Base-by-base conservation (phyloP, 2,888 invertebrate species). In the Allophyes oxyacanthae region DNA sequence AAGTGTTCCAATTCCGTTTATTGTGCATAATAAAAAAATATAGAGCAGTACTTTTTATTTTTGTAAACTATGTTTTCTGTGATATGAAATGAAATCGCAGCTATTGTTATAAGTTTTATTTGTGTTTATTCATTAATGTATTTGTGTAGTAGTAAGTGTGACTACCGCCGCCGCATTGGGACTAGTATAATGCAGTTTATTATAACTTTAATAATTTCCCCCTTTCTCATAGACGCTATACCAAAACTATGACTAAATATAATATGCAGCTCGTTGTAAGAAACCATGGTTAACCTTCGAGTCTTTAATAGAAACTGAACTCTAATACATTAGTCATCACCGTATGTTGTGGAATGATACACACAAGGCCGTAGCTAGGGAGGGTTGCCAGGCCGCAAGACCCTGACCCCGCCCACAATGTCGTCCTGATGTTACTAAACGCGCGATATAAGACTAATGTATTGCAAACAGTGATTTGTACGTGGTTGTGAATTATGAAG, bases 21-120 rank as follows among this genome's bases (percentile, higher is more conserved):
- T 61, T 64, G 63, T 71, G 68, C 63, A 67, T 57, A 70, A 59
- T 64, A 59, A 52, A 38, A 54, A 56, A 59, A 64, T 63, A 51
- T 63, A 68, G 50, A 65, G 43, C 57, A 65, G 58, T 58, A 65
- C 60, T 60, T 65, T 8, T 78, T 78, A 75, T 81, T 85, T 83
- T 79, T 82, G 72, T 82, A 78, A 73, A 77, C 69, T 77, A 78
- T 74, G 64, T 79, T 82, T 84, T 86, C 88, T 88, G 87, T 89
- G 88, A 88, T 88, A 87, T 75, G 55, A 63, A 77, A 78, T 45
- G 50, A 77, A 77, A 81, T 85, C 80, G 81, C 87, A 86, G 85
- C 67, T 76, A 69, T 77, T 78, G 61, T 75, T 81, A 40, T 75
- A 64, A 64, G 67, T 77, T 83, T 63, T 63, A 62, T 75, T 75